A percentile compares a stretch with the other conserved stretches of the same genome.
Evolutionary conservation across 2,888 invertebrate species (phyloP).

Genomic region (Polia nebulosa): DNA sequence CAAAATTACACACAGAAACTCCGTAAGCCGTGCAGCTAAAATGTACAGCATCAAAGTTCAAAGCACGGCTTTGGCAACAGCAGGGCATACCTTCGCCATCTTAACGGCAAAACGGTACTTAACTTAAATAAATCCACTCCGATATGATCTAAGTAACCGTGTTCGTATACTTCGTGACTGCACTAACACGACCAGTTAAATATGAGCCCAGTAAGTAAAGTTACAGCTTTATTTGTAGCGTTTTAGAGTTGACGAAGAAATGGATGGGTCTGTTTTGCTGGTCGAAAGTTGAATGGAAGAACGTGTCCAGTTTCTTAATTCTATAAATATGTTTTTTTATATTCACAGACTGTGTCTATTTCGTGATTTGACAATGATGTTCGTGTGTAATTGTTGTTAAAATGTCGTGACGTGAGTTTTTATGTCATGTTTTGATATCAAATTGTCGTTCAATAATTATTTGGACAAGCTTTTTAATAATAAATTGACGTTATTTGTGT

Average conservation of each 20-base stretch:
- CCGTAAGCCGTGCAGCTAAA: slow-evolving; percentile 28
- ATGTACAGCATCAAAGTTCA: slow-evolving; percentile 53
- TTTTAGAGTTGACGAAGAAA: slow-evolving; percentile 22
- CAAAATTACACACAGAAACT: slow-evolving; percentile 22
- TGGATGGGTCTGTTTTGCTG: slow-evolving; percentile 27
- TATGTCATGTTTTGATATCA: slow-evolving; percentile 23
- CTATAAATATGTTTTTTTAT: slow-evolving; percentile 60
- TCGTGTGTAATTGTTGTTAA: slow-evolving; percentile 70
- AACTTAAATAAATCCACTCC: slow-evolving; percentile 70
- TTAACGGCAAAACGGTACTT: slow-evolving; percentile 67
- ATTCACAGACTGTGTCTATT: slow-evolving; percentile 63
- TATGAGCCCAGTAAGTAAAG: slow-evolving; percentile 30
- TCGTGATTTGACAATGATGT: slow-evolving; percentile 66
- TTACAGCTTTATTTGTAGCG: slow-evolving; percentile 29
- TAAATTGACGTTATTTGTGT: neutral
- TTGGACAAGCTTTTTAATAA: neutral
- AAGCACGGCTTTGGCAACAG: slow-evolving; percentile 59
- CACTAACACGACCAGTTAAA: slow-evolving; percentile 54
- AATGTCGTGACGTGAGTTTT: slow-evolving; percentile 67
- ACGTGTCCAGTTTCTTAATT: slow-evolving; percentile 64
- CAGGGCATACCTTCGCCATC: slow-evolving; percentile 52
- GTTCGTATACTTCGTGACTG: slow-evolving; percentile 67
- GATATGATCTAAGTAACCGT: slow-evolving; percentile 71
- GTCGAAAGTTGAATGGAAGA: slow-evolving; percentile 16
- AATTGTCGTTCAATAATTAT: neutral